These are phyloP conservation scores for Caenorhabditis elegans DNA, from an alignment of 1,140 invertebrate genomes.

Conservation along the genomic window WBcel235 BX284604.4:11944501-11945000, in stretches of 20 bases:
- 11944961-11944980: constrained; percentile 7
- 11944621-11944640: constrained; percentile 9
- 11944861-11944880: neutral
- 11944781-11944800: neutral
- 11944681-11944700: constrained; percentile 8
- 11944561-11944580: neutral
- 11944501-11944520: neutral
- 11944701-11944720: neutral
- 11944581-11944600: neutral
- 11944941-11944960: constrained; percentile 13
- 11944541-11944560: neutral
- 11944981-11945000: neutral
- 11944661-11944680: constrained; percentile 15
- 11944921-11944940: constrained; percentile 3
- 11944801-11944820: neutral
- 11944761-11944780: neutral
- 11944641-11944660: neutral
- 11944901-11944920: neutral
- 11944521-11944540: neutral
- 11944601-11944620: neutral
- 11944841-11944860: neutral
- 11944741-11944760: neutral
- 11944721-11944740: neutral
- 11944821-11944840: neutral
- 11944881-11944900: constrained; percentile 7